These are phyloP conservation scores for Cephus cinctus DNA, from an alignment of 1,140 invertebrate species.

Conservation along the genomic window DNA sequence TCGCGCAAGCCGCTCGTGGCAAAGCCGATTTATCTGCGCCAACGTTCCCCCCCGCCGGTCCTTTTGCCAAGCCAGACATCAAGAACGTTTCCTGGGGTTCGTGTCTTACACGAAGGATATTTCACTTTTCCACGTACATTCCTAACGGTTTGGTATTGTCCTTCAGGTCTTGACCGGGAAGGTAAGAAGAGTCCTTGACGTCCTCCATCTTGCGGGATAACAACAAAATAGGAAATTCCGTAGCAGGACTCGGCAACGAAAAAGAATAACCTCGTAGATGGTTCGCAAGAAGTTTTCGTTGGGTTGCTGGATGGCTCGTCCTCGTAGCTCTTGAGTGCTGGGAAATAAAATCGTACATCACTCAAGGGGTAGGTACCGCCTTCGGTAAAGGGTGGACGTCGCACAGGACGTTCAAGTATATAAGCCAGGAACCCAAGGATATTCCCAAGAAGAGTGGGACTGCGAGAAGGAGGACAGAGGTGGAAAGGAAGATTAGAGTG, in stretches of 20 bases:
- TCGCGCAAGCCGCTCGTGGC: slow-evolving; percentile 42
- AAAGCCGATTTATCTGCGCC: slow-evolving; percentile 50
- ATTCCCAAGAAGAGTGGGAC: slow-evolving; percentile 16
- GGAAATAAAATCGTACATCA: neutral
- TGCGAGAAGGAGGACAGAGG: slow-evolving; percentile 11
- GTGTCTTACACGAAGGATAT: slow-evolving; percentile 42
- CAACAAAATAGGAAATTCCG: too few relatives aligned
- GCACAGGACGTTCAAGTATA: neutral
- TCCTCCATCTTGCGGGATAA: too few relatives aligned
- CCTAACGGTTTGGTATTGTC: too few relatives aligned
- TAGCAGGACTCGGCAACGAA: neutral
- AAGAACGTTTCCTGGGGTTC: slow-evolving; percentile 26
- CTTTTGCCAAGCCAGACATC: neutral
- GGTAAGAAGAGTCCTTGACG: too few relatives aligned
- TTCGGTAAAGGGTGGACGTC: slow-evolving; percentile 4
- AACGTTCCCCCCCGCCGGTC: slow-evolving; percentile 8
- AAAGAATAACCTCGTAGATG: too few relatives aligned
- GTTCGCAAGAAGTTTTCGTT: too few relatives aligned
- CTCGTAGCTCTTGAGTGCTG: neutral
- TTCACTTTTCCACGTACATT: slow-evolving; percentile 45
- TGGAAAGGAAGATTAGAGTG: slow-evolving; percentile 2
- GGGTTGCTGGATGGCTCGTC: too few relatives aligned
- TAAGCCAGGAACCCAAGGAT: too few relatives aligned
- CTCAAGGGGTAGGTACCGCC: neutral
- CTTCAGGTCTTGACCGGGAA: too few relatives aligned